phyloP scores from a whole-genome alignment of 2,888 invertebrate genomes.

The Metallyticus violacea region DNA sequence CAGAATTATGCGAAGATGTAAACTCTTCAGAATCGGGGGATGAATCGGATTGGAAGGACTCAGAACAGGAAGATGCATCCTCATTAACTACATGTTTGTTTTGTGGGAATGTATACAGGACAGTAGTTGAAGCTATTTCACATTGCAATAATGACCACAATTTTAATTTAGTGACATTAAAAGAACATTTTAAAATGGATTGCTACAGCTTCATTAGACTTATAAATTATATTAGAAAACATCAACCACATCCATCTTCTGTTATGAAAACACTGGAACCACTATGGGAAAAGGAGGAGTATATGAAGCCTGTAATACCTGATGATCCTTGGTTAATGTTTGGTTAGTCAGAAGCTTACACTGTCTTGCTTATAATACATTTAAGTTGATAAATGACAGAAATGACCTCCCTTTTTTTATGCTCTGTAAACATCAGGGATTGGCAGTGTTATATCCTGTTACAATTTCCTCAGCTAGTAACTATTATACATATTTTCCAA shows the following conservation, averaged over 20 bases:
- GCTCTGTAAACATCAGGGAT: no score
- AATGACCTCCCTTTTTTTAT: no score
- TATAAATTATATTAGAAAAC: constrained; percentile 73
- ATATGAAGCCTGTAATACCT: constrained; percentile 67
- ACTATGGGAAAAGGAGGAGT: constrained; percentile 73
- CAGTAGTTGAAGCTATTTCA: constrained; percentile 60
- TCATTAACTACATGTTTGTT: constrained; percentile 67
- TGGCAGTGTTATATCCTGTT: no score
- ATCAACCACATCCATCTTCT: constrained; percentile 57
- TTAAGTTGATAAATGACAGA: no score
- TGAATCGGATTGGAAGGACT: constrained; percentile 33
- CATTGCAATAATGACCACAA: constrained; percentile 66
- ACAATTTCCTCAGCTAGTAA: no score
- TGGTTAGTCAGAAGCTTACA: constrained; percentile 51
- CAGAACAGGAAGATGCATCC: constrained; percentile 42
- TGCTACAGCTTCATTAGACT: constrained; percentile 62
- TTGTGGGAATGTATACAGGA: constrained; percentile 60
- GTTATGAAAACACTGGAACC: constrained; percentile 52
- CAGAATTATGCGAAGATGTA: constrained; percentile 6
- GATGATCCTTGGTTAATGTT: constrained; percentile 82
- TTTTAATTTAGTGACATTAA: constrained; percentile 63
- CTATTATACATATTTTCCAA: no score
- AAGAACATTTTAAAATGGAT: constrained; percentile 71
- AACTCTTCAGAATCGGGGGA: constrained; percentile 8
- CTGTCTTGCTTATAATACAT: no score